Evolutionary conservation across 2,888 invertebrate species (phyloP).

Genomic region (Spisula solida): DNA sequence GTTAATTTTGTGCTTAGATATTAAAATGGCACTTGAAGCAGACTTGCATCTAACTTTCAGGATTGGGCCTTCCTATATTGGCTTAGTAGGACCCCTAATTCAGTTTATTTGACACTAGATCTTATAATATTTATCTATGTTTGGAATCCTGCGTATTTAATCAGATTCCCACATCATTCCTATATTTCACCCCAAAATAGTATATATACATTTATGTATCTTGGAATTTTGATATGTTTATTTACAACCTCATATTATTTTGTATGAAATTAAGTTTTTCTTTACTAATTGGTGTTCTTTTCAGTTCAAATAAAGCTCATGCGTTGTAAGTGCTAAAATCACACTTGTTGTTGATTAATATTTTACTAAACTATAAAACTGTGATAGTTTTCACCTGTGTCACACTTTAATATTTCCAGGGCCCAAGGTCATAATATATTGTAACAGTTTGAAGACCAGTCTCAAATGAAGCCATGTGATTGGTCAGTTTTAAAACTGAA

Average conservation of each 20-base stretch:
- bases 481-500: too few species aligned
- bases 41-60: too few species aligned
- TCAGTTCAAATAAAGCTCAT: slow-evolving; percentile 46
- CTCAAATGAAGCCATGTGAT: background rate
- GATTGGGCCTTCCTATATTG: too few species aligned
- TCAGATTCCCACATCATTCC: background rate
- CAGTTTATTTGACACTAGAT: background rate
- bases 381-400: slow-evolving; percentile 15
- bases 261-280: background rate
- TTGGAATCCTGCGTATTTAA: background rate
- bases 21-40: too few species aligned
- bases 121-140: background rate
- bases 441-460: background rate
- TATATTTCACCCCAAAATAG: background rate
- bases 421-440: background rate
- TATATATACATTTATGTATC: background rate
- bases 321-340: slow-evolving; percentile 40
- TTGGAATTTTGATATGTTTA: background rate
- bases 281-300: slow-evolving; percentile 27
- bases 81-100: background rate
- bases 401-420: slow-evolving; percentile 8
- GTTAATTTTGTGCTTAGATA: too few species aligned
- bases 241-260: background rate
- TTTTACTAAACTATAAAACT: slow-evolving; percentile 11
- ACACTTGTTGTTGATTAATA: slow-evolving; percentile 12